Percentiles rank a stretch among this genome's conserved stretches.
Evolutionary conservation across 37 sponge, comb jelly and placozoan genomes (phyloP).

Genomic region (Crambe crambe): DNA sequence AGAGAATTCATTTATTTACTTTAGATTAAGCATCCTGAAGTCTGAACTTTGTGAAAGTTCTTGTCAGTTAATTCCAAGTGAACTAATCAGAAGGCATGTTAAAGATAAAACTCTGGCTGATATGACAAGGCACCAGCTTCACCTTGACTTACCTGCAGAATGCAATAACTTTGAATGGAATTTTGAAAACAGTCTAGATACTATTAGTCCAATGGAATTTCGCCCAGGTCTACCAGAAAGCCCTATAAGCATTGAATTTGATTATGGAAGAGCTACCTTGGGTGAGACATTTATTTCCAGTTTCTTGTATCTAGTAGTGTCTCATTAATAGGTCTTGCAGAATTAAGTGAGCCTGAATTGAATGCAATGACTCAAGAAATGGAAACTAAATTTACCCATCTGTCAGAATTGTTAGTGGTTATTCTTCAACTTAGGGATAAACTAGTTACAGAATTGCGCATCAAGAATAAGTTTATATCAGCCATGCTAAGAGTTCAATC

Average conservation of each 20-base stretch:
- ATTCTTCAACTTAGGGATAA: conserved; percentile 52
- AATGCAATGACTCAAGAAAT: conserved; percentile 62
- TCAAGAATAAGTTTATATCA: conserved; percentile 72
- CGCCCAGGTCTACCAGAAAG: conserved; percentile 33
- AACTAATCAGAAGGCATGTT: not conserved
- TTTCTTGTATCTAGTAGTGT: too few species aligned
- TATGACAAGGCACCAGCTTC: too few species aligned
- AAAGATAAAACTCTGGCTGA: too few species aligned
- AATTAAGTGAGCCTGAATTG: conserved; percentile 51
- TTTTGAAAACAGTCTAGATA: not conserved
- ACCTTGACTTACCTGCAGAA: conserved; percentile 4
- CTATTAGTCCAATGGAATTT: conserved; percentile 24
- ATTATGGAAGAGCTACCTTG: conserved; percentile 33
- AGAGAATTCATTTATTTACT: too few species aligned
- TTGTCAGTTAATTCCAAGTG: not conserved
- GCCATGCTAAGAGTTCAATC: conserved; percentile 58
- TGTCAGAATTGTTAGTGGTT: conserved; percentile 53
- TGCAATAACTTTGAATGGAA: conserved; percentile 4
- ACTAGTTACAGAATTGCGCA: conserved; percentile 16
- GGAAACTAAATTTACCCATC: conserved; percentile 39
- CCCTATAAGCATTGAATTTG: conserved; percentile 60
- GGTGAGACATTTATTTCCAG: conserved; percentile 19
- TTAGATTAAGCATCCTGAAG: too few species aligned
- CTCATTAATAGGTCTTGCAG: conserved; percentile 75
- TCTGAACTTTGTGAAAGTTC: too few species aligned